Percentiles rank a stretch among this genome's conserved stretches.
Conservation (phyloP, 2,113 vertebrate species). For the Girardinichthys multiradiatus region DNA sequence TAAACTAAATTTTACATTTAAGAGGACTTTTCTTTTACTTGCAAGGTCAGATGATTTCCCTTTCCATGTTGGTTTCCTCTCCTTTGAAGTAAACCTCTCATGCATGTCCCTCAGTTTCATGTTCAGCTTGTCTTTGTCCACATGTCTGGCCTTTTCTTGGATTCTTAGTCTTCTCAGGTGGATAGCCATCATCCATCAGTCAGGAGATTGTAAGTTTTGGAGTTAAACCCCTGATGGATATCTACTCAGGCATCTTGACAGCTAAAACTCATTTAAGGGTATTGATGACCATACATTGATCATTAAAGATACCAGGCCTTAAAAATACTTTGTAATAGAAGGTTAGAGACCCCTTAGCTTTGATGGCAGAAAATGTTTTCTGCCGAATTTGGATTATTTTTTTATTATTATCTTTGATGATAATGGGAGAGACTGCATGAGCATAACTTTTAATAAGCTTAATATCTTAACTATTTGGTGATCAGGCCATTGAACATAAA, state of each 20-base stretch:
- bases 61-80: conserved; percentile 18
- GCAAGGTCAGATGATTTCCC: conserved; percentile 9
- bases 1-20: neutral
- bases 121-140: conserved; percentile 52
- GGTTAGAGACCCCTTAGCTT: neutral
- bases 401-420: too few relatives aligned
- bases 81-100: conserved; percentile 42
- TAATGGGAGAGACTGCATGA: too few relatives aligned
- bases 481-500: too few relatives aligned
- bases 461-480: too few relatives aligned
- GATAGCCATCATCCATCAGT: conserved; percentile 58
- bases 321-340: neutral
- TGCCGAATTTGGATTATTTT: too few relatives aligned
- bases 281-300: neutral
- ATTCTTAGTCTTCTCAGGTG: conserved; percentile 56
- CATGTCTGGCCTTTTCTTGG: conserved; percentile 30
- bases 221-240: conserved; percentile 54
- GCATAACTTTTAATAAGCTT: too few relatives aligned
- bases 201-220: conserved; percentile 41
- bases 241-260: conserved; percentile 41
- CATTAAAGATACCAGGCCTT: neutral
- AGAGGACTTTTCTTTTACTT: conserved; percentile 4
- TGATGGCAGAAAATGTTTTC: neutral
- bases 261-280: conserved; percentile 24
- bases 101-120: conserved; percentile 37